Evolutionary conservation across 2,888 invertebrate genomes (phyloP).

Genomic region (Corbicula japonica): DNA sequence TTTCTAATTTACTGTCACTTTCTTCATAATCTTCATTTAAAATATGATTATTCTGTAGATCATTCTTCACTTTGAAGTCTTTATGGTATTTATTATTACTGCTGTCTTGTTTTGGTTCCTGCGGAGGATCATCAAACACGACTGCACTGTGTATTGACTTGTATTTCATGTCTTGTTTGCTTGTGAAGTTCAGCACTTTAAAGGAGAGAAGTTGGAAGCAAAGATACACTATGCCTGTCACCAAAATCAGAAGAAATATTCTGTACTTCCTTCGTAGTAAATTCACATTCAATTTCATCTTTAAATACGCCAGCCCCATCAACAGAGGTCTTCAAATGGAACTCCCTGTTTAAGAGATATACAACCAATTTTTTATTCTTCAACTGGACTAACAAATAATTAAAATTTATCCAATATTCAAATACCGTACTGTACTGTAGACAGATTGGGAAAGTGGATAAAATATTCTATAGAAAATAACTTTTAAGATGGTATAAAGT

Average conservation of each 20-base stretch:
- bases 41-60: too few species aligned
- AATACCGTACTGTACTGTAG: too few species aligned
- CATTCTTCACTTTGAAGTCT: background rate
- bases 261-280: constrained; percentile 52
- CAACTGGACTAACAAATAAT: too few species aligned
- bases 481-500: too few species aligned
- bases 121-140: constrained; percentile 28
- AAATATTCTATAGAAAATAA: too few species aligned
- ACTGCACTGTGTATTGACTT: constrained; percentile 13
- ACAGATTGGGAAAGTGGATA: too few species aligned
- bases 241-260: constrained; percentile 45
- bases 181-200: constrained; percentile 54
- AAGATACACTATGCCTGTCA: constrained; percentile 53
- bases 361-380: too few species aligned
- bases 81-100: constrained; percentile 9
- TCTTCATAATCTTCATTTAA: constrained; percentile 9
- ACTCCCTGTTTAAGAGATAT: too few species aligned
- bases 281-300: constrained; percentile 39
- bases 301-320: too few species aligned
- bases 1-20: constrained; percentile 8
- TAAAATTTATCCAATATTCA: too few species aligned
- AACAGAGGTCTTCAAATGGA: too few species aligned
- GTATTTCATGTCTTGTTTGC: constrained; percentile 13
- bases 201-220: constrained; percentile 61
- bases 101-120: constrained; percentile 2